Evolutionary conservation across 2,113 vertebrate genomes (phyloP).

Genomic region (Anoura caudifer): DNA sequence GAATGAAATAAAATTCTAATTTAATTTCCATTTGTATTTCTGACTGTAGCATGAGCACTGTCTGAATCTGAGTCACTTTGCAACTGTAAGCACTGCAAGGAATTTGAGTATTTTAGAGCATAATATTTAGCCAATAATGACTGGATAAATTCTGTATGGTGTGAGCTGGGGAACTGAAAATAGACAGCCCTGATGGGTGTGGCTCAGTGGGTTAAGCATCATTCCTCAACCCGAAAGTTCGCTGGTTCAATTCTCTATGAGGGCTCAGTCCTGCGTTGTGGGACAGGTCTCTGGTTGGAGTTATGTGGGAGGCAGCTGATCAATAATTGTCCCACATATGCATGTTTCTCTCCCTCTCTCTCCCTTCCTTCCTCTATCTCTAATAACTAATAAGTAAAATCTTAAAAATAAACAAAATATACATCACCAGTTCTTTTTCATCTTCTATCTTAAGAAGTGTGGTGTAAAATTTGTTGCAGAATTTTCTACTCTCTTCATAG

Average conservation of each 20-base stretch:
- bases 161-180: neutral
- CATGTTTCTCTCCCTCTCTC: no score
- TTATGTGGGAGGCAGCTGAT: no score
- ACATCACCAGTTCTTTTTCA: neutral
- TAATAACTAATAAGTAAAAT: no score
- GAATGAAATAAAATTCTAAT: neutral
- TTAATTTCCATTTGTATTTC: neutral
- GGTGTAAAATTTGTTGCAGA: neutral
- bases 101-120: neutral
- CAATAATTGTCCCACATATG: no score
- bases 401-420: no score
- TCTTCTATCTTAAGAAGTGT: neutral
- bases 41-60: neutral
- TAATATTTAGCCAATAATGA: neutral
- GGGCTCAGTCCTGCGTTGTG: no score
- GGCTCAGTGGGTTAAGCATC: no score
- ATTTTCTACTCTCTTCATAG: neutral
- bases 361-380: no score
- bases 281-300: no score
- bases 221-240: no score
- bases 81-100: neutral
- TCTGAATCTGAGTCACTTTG: neutral
- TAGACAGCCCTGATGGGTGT: no score
- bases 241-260: no score
- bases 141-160: neutral